phyloP scores from a whole-genome alignment of 2,797 vertebrate species.

The Acanthopagrus latus region DNA sequence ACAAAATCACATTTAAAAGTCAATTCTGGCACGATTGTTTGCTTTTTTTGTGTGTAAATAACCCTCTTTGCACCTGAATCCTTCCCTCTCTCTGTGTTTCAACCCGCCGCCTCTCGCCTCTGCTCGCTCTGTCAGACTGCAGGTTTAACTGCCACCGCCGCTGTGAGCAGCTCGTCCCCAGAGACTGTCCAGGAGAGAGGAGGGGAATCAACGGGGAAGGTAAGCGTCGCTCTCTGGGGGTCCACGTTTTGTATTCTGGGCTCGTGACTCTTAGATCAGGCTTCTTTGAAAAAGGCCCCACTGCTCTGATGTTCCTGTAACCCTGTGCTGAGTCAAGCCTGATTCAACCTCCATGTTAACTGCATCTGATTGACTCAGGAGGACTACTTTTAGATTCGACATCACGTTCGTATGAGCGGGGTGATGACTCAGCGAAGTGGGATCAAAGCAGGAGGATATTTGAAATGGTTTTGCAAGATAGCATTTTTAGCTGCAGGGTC shows the following conservation, averaged over 20 bases:
- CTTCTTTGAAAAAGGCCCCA: neutral
- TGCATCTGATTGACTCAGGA: neutral
- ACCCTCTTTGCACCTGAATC: too few species aligned
- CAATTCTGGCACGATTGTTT: neutral
- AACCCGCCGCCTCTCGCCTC: neutral
- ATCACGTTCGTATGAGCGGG: neutral
- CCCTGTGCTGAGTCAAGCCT: conserved; percentile 20
- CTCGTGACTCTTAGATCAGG: neutral
- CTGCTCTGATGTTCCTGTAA: conserved; percentile 19
- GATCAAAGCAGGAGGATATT: neutral
- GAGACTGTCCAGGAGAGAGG: conserved; percentile 83
- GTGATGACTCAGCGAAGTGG: conserved; percentile 3
- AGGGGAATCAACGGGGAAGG: conserved; percentile 69
- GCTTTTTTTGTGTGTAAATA: neutral
- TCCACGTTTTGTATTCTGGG: neutral
- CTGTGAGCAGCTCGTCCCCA: conserved; percentile 78
- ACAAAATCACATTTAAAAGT: neutral
- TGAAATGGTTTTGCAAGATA: neutral
- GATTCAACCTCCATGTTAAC: conserved; percentile 28
- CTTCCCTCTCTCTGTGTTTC: too few species aligned
- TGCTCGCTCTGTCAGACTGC: conserved; percentile 77
- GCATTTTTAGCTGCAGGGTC: too few species aligned
- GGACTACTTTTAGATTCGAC: conserved; percentile 19
- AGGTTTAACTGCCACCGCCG: conserved; percentile 86
- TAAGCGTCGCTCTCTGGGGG: conserved; percentile 38